These are phyloP conservation scores for Orthosia incerta DNA, from an alignment of 2,888 invertebrate species.

Conservation along the genomic window DNA sequence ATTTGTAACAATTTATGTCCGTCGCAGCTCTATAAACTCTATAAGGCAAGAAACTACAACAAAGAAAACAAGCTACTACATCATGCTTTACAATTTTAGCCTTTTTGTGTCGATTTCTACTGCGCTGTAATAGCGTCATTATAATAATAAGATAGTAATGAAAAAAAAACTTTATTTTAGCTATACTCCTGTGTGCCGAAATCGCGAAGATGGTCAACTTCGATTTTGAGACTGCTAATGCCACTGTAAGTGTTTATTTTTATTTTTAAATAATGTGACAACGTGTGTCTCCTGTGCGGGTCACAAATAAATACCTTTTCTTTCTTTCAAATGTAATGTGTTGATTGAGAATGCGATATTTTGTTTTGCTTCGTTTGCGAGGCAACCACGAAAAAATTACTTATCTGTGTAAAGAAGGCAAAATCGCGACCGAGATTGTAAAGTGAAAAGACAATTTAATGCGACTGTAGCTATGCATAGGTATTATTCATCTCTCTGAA, in stretches of 20 bases:
- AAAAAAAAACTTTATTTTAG: neutral
- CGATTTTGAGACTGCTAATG: conserved; percentile 29
- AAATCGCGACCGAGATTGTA: neutral
- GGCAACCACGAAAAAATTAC: neutral
- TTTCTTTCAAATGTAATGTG: no score
- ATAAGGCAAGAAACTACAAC: no score
- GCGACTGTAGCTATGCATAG: neutral
- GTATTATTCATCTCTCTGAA: neutral
- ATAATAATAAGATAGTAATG: neutral
- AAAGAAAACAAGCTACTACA: no score
- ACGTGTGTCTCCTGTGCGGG: no score
- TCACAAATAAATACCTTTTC: no score
- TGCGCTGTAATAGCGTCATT: no score
- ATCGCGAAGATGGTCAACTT: conserved; percentile 35
- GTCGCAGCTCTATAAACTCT: no score
- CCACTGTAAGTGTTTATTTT: conserved; percentile 25
- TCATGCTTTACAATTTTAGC: no score
- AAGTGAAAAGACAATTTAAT: neutral
- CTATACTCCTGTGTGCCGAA: neutral
- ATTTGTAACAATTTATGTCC: no score
- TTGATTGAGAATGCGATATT: no score
- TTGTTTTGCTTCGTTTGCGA: neutral
- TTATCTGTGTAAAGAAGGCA: neutral
- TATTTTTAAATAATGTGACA: no score
- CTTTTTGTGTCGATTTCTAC: no score